Evolutionary conservation across 2,797 vertebrate genomes (phyloP), one percentile per base, ranked within the genome.

Genomic region (Clamator glandarius): DNA sequence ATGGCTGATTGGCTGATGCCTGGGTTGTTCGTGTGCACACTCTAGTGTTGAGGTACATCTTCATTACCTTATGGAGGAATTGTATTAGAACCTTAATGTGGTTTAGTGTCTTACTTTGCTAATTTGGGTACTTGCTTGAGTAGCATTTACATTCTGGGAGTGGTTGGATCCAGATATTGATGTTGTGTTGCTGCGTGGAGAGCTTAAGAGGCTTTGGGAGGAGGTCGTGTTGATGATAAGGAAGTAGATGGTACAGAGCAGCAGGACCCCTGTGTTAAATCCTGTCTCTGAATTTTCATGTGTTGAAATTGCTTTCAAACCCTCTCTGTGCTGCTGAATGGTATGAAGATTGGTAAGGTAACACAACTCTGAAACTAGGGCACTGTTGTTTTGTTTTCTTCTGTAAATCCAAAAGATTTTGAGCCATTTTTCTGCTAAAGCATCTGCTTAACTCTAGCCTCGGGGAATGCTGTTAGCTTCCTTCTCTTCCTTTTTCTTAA

Each of bases 11-110:
- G 41, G 19, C 25, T n/a, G n/a, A 24, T 72, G 54, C 33, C 8
- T 33, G 19, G 42, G 12, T 0, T 33, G 61, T 24, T 58, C 35
- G 8, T 21, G 39, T 39, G 23, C 29, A 6, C 18, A 0, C 46
- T n/a, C 21, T n/a, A 42, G 25, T 8, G 8, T 13, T 82, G 41
- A 84, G 28, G 29, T 6, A 15, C 29, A 9, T 36, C 24, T 77
- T 69, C 3, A 5, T 57, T 58, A 6, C 13, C 10, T 84, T 41
- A 15, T 7, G 6, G 18, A 33, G 29, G 26, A 63, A 8, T 14
- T 61, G 17, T 46, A 10, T 52, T 35, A 33, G 52, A 36, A 83
- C 25, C 8, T 7, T 5, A 44, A 0, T 5, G 24, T 75, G 41
- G n/a, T 68, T 81, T 55, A 50, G n/a, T 35, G 35, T 24, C 13